Evolutionary conservation across 2,113 vertebrate genomes (phyloP).

Genomic region (Apodemus speciosus): DNA sequence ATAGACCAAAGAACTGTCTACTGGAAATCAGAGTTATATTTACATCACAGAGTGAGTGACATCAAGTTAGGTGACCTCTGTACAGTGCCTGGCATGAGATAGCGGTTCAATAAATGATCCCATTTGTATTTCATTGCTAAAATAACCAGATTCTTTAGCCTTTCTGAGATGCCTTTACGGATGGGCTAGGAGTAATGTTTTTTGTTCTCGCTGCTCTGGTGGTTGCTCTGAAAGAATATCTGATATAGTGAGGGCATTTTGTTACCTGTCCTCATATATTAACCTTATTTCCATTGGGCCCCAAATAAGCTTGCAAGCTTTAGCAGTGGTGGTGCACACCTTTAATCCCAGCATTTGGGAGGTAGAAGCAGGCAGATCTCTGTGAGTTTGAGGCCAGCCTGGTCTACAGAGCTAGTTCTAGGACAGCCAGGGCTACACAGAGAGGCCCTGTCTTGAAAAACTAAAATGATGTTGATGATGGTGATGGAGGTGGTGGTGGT

Average conservation of each 20-base stretch:
- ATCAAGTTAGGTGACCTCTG: background rate
- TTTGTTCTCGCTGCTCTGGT: background rate
- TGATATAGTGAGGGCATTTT: background rate
- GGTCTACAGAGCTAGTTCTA: background rate
- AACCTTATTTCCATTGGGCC: background rate
- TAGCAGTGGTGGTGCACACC: background rate
- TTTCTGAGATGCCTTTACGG: background rate
- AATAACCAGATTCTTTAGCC: background rate
- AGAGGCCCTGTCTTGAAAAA: background rate
- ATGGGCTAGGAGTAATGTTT: background rate
- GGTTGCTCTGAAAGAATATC: background rate
- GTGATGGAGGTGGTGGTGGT: too few species aligned
- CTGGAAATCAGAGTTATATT: background rate
- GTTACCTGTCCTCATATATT: background rate
- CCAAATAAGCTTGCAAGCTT: background rate
- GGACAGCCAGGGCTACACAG: background rate
- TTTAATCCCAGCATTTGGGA: background rate
- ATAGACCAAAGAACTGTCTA: background rate
- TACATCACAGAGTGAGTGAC: background rate
- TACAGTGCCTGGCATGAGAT: background rate
- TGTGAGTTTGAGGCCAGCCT: background rate
- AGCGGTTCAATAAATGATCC: background rate
- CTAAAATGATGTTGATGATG: too few species aligned
- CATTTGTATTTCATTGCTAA: conserved; percentile 12
- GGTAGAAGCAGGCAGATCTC: background rate